phyloP scores from a whole-genome alignment of 2,113 vertebrate species.

The Malurus alboscapulatus region DNA sequence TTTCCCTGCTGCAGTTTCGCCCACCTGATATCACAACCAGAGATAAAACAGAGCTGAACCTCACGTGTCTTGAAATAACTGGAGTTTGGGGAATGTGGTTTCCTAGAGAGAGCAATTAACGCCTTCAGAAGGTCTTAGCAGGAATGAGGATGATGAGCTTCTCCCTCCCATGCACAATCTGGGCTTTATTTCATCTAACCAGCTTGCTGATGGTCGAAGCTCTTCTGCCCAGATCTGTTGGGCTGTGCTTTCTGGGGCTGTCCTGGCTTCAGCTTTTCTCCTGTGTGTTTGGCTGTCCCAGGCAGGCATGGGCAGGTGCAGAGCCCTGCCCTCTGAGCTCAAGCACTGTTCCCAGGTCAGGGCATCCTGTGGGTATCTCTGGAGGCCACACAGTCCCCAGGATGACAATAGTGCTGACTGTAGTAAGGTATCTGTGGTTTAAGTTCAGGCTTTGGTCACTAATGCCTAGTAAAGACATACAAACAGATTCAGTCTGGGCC shows the following conservation, averaged over 20 bases:
- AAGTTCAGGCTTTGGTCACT: background rate
- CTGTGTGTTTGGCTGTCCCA: background rate
- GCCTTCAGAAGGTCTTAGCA: background rate
- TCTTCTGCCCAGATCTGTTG: background rate
- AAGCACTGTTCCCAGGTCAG: background rate
- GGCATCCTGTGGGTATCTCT: background rate
- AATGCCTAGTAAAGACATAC: background rate
- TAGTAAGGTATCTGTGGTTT: background rate
- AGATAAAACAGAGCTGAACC: background rate
- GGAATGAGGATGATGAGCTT: background rate
- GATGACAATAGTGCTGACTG: accelerated
- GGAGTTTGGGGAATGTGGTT: background rate
- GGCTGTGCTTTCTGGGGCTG: background rate
- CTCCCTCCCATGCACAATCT: background rate
- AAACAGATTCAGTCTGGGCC: background rate
- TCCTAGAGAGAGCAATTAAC: background rate
- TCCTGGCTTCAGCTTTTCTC: accelerated
- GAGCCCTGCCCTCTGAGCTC: background rate
- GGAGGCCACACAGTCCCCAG: background rate
- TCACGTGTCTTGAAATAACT: background rate
- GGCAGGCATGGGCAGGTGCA: background rate
- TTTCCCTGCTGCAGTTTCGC: background rate
- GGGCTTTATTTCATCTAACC: background rate
- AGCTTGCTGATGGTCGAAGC: background rate
- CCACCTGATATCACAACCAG: background rate